Percentiles rank a stretch among this genome's conserved stretches.
These are phyloP conservation scores for Tachystola acroxantha DNA, from an alignment of 2,888 invertebrate species.

Conservation along the genomic window DNA sequence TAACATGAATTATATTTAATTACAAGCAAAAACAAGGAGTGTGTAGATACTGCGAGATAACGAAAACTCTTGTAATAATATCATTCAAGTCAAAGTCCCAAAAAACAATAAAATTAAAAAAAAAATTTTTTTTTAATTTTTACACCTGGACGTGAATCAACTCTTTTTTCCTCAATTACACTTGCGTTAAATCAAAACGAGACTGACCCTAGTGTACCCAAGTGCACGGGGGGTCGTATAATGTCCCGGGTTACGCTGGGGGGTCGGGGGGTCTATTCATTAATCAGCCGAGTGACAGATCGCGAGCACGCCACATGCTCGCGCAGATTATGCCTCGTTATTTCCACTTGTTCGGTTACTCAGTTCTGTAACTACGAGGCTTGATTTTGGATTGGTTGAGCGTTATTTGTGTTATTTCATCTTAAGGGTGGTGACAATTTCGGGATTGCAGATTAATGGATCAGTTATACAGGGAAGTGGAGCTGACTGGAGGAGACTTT, in stretches of 20 bases:
- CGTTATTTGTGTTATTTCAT: neutral
- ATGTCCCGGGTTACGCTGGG: conserved; percentile 17
- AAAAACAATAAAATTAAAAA: no score
- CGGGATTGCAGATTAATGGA: no score
- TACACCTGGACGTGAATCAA: no score
- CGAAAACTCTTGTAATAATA: no score
- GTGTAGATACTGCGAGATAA: no score
- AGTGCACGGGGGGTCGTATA: conserved; percentile 8
- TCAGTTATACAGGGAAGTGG: no score
- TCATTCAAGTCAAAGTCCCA: no score
- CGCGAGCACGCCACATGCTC: conserved; percentile 46
- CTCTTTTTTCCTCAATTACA: neutral
- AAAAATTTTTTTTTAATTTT: no score
- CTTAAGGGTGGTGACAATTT: no score
- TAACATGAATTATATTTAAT: no score
- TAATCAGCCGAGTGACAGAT: conserved; percentile 63
- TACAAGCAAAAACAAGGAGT: no score
- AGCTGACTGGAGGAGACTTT: no score
- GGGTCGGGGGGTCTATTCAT: conserved; percentile 40
- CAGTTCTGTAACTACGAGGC: conserved; percentile 18
- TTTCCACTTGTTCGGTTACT: conserved; percentile 40
- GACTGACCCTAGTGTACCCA: conserved; percentile 1
- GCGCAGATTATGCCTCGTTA: conserved; percentile 47
- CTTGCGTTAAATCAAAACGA: neutral
- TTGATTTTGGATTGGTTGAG: conserved; percentile 9